These are phyloP conservation scores for Microtus agrestis DNA, from an alignment of 2,797 vertebrate species.

Conservation along the genomic window DNA sequence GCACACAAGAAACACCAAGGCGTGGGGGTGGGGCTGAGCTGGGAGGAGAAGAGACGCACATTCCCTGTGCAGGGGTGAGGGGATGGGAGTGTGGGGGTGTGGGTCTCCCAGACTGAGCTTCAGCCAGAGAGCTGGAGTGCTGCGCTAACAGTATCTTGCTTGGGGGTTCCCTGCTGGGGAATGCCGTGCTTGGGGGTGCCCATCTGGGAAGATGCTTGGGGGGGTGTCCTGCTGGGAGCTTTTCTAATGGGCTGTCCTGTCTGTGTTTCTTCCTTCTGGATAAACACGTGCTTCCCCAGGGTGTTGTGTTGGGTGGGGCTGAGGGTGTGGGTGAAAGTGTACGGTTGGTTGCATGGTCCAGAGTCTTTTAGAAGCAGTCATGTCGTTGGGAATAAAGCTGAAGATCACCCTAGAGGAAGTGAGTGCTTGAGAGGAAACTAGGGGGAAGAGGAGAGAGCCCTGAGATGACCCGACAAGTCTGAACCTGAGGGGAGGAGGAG, in stretches of 20 bases:
- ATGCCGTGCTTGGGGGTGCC: neutral
- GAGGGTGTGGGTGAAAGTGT: neutral
- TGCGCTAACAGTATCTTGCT: fast-evolving
- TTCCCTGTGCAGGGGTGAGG: too few relatives aligned
- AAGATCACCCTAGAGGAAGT: neutral
- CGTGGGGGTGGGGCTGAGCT: fast-evolving
- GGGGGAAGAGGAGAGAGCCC: neutral
- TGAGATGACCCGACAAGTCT: neutral
- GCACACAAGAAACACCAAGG: neutral
- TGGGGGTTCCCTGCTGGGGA: too few relatives aligned
- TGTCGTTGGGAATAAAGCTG: neutral
- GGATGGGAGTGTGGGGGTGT: too few relatives aligned
- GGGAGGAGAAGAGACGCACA: neutral
- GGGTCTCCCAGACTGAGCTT: too few relatives aligned
- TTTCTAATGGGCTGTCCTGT: neutral
- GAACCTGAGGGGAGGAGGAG: neutral
- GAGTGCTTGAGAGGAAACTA: neutral
- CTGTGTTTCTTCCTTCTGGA: too few relatives aligned
- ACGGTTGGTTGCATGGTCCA: neutral
- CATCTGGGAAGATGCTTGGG: too few relatives aligned
- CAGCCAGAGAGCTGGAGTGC: neutral
- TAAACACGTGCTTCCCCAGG: neutral
- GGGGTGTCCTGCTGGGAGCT: neutral
- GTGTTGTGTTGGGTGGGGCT: neutral
- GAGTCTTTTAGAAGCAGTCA: neutral